Base-by-base conservation (phyloP, 2,888 invertebrate species). In the Synanthedon andrenaeformis region DNA sequence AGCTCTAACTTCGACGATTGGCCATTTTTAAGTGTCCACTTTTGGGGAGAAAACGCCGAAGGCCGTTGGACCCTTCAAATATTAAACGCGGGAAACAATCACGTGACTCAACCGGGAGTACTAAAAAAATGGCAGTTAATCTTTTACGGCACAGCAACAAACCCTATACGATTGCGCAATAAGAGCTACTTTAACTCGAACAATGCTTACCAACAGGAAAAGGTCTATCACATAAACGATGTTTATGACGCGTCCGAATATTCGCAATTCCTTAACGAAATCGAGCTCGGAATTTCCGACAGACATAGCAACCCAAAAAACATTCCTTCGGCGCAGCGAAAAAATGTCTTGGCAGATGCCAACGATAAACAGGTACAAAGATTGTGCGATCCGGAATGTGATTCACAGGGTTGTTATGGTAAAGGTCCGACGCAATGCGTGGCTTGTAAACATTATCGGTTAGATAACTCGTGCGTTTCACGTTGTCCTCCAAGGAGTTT, bases 11-110 rank as follows among this genome's bases (percentile, higher is more conserved):
- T 99, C 80, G 96, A 97, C 78, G 96, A 98, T 77, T 99, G 99
- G 99, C 98, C 98, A 12, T 99, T 99, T 90, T 90, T 99, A 66
- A 96, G 97, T 71, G 98, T 99, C 14, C 99, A 99, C 79, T 98
- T 95, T 83, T 99, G 99, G 99, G 99, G 99, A 23, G 96, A 95
- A 79, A 95, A 93, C 66, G 93, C 94, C 52, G 94, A 95, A 69
- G 96, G 96, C 41, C 89, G 94, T 60, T 96, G 96, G 96, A 94
- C 93, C 19, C 82, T 96, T 58, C 94, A 95, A 77, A 92, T 95
- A 65, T 90, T 91, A 63, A 91, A 91, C 64, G 90, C 90, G 10
- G 95, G 95, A 42, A 93, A 92, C 65, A 90, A 94, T 58, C 92
- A 93, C 62, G 94, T 95, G 55, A 94, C 94, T 71, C 93, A 94